Evolutionary conservation across 2,888 invertebrate species (phyloP).

Genomic region (Lasioglossum morio): DNA sequence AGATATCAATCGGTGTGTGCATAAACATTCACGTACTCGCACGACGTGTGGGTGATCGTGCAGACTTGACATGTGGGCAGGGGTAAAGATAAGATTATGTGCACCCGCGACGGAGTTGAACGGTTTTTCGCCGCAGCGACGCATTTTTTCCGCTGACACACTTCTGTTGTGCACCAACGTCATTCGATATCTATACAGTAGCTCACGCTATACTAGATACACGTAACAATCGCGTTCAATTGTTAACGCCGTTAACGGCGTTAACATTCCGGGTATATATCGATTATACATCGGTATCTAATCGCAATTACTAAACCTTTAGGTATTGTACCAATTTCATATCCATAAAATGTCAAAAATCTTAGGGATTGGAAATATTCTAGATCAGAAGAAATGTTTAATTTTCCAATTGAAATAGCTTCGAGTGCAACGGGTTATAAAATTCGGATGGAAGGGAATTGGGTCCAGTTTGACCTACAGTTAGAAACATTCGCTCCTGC

Average conservation of each 20-base stretch:
- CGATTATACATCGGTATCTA: no score
- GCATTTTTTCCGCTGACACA: conserved; percentile 15
- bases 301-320: no score
- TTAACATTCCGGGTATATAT: no score
- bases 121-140: conserved; percentile 1
- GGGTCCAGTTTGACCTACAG: no score
- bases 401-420: no score
- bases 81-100: conserved; percentile 58
- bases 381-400: no score
- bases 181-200: background rate
- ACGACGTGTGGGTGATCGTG: background rate
- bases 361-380: no score
- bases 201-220: background rate
- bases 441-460: no score
- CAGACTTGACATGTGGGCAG: conserved; percentile 48
- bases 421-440: no score
- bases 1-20: background rate
- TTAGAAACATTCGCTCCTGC: no score
- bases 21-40: conserved; percentile 1
- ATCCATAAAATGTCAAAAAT: no score
- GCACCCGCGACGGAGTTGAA: background rate
- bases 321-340: no score
- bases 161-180: background rate
- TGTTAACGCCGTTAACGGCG: background rate
- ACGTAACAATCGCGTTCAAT: background rate